Evolutionary conservation across 2,113 vertebrate genomes (phyloP), one percentile per base, ranked within the genome.

Genomic region (Bufo gargarizans): DNA sequence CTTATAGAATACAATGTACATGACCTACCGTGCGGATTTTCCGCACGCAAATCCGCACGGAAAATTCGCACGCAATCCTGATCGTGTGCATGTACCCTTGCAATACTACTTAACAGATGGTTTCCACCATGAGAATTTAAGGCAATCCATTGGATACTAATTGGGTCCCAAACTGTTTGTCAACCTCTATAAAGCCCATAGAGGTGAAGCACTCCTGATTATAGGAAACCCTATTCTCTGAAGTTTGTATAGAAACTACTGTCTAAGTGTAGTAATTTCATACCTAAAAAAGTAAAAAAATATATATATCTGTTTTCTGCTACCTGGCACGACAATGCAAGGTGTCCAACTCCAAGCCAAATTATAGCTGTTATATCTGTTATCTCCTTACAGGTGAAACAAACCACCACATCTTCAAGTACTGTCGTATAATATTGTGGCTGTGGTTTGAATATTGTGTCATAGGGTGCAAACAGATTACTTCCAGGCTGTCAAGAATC

Each of bases 361-460:
- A 76, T 76, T 9, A 76, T 50, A 76, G 49, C 72, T 76, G 72
- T 47, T 76, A 76, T 50, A 76, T 76, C 72, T 76, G 72, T 47
- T 76, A 20, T 50, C 17, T 50, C 17, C 72, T 43, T 56, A 55
- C 47, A 77, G 47, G 19, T 77, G 76, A 77, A 77, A 55, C 49
- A 50, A 12, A 20, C 49, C 50, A 12, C 49, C 77, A 78, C 10
- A 22, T 78, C 77, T 22, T 12, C 45, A 50, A n/a, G 17, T 53
- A 77, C 11, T 78, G 77, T n/a, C 50, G 22, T 20, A 56, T 78
- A 78, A 78, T 78, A 78, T 53, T 78, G 77, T 56, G 77, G 77
- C 77, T 56, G 49, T 20, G 50, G 77, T 56, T 78, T 78, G 72
- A 49, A 55, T 55, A 53, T 33, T 78, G 50, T 78, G 50, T 78